Percentiles rank a stretch among this genome's conserved stretches.
phyloP scores from a whole-genome alignment of 2,113 vertebrate genomes.

The Procavia capensis region DNA sequence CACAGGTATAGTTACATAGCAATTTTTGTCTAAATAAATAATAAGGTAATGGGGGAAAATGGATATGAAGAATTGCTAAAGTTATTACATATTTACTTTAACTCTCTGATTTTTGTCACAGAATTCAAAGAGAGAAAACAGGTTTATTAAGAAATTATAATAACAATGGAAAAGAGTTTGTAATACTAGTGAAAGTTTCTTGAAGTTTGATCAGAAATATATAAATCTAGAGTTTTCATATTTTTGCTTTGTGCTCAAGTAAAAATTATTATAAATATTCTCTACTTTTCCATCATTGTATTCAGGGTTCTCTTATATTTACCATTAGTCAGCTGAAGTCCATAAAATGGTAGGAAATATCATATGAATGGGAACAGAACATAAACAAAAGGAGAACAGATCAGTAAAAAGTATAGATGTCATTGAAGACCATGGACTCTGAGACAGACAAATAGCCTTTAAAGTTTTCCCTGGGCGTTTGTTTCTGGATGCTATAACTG shows the following conservation, averaged over 20 bases:
- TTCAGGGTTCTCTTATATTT: slow-evolving; percentile 20
- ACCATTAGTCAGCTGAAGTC: not conserved
- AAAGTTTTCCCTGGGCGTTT: not conserved
- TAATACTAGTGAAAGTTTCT: not conserved
- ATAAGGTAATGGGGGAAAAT: not conserved
- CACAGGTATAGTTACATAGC: no score
- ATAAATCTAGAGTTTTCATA: slow-evolving; percentile 13
- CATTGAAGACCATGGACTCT: not conserved
- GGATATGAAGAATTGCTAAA: not conserved
- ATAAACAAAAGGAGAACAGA: not conserved
- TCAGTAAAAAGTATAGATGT: not conserved
- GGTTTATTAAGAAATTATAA: not conserved
- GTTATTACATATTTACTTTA: slow-evolving; percentile 1
- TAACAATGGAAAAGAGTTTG: not conserved
- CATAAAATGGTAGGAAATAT: not conserved
- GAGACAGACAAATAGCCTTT: not conserved
- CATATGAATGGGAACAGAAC: not conserved
- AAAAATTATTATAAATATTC: slow-evolving; percentile 10
- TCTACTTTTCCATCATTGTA: not conserved
- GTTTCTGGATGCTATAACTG: not conserved
- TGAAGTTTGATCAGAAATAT: slow-evolving; percentile 2
- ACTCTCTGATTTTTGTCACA: slow-evolving; percentile 6
- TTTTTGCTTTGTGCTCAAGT: not conserved
- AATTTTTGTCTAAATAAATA: not conserved
- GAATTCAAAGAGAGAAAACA: not conserved